Evolutionary conservation across 2,113 vertebrate genomes (phyloP).

Genomic region (Canis aureus): DNA sequence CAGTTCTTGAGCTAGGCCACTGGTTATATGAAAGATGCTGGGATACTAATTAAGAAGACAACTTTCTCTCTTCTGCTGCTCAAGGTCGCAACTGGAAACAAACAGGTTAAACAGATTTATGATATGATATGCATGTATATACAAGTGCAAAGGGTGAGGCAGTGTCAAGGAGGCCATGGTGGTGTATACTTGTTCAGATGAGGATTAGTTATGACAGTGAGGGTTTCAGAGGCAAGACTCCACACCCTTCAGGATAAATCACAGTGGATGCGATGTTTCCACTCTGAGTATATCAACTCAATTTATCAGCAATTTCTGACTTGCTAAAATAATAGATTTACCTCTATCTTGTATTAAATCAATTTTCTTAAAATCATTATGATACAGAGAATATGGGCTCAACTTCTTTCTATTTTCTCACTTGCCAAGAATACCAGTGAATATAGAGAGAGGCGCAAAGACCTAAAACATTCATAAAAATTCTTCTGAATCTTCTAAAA

Average conservation of each 20-base stretch:
- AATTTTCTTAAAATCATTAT: not conserved
- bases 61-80: not conserved
- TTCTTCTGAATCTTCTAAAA: not conserved
- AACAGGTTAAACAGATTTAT: not conserved
- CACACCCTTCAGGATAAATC: not conserved
- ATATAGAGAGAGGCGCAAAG: not conserved
- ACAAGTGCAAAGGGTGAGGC: not conserved
- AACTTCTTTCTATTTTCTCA: not conserved
- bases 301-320: not conserved
- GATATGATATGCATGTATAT: no score
- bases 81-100: not conserved
- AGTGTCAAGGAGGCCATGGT: fast-evolving
- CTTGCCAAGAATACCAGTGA: not conserved
- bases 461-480: not conserved
- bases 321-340: not conserved
- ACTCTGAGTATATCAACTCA: not conserved
- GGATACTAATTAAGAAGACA: fast-evolving
- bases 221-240: not conserved
- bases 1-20: not conserved
- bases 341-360: not conserved
- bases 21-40: not conserved
- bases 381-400: not conserved
- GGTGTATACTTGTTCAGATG: not conserved
- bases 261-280: not conserved
- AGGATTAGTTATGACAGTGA: no score